Base-by-base conservation (phyloP, 2,113 vertebrate species). In the Cyanocitta stelleri region DNA sequence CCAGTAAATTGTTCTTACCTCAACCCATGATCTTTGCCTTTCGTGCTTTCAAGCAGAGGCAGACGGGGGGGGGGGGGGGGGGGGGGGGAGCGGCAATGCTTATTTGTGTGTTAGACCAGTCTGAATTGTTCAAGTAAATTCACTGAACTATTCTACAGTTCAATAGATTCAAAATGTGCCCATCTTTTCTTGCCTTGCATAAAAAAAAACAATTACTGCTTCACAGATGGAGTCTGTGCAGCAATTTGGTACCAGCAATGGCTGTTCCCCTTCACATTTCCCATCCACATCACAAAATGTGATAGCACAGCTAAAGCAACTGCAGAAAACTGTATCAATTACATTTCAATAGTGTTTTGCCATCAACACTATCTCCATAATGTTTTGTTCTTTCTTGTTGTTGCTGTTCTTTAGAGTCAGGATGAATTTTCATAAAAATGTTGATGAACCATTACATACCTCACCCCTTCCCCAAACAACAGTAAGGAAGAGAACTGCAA, bases 61-160 rank as follows among this genome's bases (percentile, higher is more conserved):
- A 86, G 5, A n/a, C n/a, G 4, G 33, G 39, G 5, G 39, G 8
- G 19, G 64, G 5, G 4, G 33, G 39, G 5, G 39, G 8, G 5
- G 4, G 33, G 39, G 5, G 39, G 8, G 19, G 64, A 69, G 46
- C 0, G 0, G 46, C 12, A 39, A 21, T 23, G 11, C 6, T 84
- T 78, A 26, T 71, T 77, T 89, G 8, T 76, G n/a, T 15, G 1
- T 95, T 69, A 84, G 79, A 80, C 26, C 61, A 76, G 32, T 37
- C 85, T 94, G 83, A 94, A 85, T 63, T 92, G 51, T 94, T 93
- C 85, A 92, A 89, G 49, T 41, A 94, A 85, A 75, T 67, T 76
- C 80, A 76, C 58, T 73, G 84, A 81, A 87, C 83, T 85, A 43
- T 44, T 74, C 49, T 83, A 83, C 54, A 44, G 27, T 96, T 93